These are phyloP conservation scores for Ellobium chinense DNA, from an alignment of 2,888 invertebrate species.

Conservation along the genomic window DNA sequence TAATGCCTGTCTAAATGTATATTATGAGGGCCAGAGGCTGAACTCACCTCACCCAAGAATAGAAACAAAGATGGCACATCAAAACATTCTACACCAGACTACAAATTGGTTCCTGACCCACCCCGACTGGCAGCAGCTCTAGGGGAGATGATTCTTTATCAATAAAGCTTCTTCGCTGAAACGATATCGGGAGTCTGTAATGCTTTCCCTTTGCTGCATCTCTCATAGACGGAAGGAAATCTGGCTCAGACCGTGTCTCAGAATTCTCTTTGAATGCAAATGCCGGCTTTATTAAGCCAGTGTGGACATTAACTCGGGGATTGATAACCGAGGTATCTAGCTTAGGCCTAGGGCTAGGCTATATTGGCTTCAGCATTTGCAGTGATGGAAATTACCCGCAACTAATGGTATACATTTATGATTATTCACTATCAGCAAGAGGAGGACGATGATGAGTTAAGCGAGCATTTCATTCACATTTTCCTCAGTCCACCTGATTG, in stretches of 20 bases:
- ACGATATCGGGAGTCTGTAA: not conserved
- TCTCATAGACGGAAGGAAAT: not conserved
- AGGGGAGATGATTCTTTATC: not conserved
- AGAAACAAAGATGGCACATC: not conserved
- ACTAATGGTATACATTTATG: too few species aligned
- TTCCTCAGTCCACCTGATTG: too few species aligned
- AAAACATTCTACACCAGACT: not conserved
- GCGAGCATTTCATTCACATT: too few species aligned
- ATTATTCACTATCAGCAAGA: too few species aligned
- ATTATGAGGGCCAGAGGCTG: too few species aligned
- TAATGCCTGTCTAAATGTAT: too few species aligned
- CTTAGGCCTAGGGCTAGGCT: too few species aligned
- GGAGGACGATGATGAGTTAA: too few species aligned
- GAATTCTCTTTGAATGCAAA: not conserved
- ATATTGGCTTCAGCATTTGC: too few species aligned
- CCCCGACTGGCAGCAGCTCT: not conserved
- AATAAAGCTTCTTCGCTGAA: not conserved
- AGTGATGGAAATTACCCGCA: too few species aligned
- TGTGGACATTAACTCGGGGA: not conserved
- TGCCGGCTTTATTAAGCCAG: not conserved
- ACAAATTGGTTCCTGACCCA: not conserved
- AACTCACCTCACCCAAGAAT: too few species aligned
- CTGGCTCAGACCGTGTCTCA: not conserved
- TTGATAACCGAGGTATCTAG: too few species aligned
- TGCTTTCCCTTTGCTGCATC: not conserved